phyloP scores from a whole-genome alignment of 1,140 invertebrate genomes.

The Mycetomoellerius zeteki region DNA sequence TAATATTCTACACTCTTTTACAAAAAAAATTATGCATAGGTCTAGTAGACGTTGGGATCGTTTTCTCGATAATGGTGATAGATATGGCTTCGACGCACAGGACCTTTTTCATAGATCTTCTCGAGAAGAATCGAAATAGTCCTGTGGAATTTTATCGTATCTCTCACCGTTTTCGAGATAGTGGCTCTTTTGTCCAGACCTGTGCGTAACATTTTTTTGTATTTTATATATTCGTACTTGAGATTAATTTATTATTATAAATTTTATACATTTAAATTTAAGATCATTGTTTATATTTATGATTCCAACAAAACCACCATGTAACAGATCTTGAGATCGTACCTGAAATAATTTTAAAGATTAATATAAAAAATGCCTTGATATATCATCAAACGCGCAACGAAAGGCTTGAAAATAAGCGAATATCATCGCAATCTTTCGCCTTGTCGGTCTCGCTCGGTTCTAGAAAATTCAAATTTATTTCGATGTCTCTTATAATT shows the following conservation, averaged over 20 bases:
- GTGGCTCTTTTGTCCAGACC: too few relatives aligned
- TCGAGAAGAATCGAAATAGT: too few relatives aligned
- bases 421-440: background rate
- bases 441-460: background rate
- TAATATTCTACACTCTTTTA: background rate
- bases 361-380: background rate
- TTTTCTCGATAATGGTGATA: too few relatives aligned
- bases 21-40: too few relatives aligned
- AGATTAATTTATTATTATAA: too few relatives aligned
- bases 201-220: background rate
- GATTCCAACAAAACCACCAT: background rate
- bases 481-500: background rate
- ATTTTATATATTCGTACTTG: background rate
- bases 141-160: too few relatives aligned
- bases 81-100: too few relatives aligned
- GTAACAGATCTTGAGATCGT: background rate
- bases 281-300: background rate
- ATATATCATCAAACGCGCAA: background rate
- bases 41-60: too few relatives aligned
- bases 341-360: background rate
- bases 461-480: background rate
- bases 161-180: too few relatives aligned
- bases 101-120: too few relatives aligned
- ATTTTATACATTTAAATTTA: background rate
- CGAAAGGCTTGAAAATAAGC: background rate